These are phyloP conservation scores for Rhagoletis pomonella DNA, from an alignment of 1,140 invertebrate species.

Conservation along the genomic window DNA sequence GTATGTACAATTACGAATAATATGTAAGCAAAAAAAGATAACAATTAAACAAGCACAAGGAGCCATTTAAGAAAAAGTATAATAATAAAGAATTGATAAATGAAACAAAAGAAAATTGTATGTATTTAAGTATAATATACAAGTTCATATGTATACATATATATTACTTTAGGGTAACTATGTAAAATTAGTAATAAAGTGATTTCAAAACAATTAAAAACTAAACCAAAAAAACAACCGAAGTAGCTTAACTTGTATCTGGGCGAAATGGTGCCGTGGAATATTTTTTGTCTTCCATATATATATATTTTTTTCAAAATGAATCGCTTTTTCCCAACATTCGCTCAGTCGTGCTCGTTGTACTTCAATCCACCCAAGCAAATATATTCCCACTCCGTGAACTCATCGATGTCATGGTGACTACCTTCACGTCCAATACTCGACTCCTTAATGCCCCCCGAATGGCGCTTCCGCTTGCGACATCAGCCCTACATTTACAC, in stretches of 20 bases:
- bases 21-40: conserved; percentile 33
- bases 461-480: conserved; percentile 91
- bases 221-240: too few relatives aligned
- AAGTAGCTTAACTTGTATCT: too few relatives aligned
- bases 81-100: conserved; percentile 21
- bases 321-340: background rate
- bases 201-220: conserved; percentile 48
- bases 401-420: conserved; percentile 94
- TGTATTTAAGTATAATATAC: conserved; percentile 32
- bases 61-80: background rate
- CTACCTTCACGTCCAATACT: conserved; percentile 96
- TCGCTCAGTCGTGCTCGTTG: background rate
- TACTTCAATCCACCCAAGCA: conserved; percentile 79
- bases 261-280: background rate
- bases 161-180: conserved; percentile 40
- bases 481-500: conserved; percentile 95
- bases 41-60: background rate
- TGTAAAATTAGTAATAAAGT: conserved; percentile 53
- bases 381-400: conserved; percentile 92
- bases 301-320: too few relatives aligned
- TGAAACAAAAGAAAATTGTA: background rate
- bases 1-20: conserved; percentile 37
- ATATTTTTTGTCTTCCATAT: too few relatives aligned
- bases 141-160: background rate
- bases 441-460: conserved; percentile 97